Conservation (phyloP, 2,888 invertebrate genomes). For the Pheosia gnoma region DNA sequence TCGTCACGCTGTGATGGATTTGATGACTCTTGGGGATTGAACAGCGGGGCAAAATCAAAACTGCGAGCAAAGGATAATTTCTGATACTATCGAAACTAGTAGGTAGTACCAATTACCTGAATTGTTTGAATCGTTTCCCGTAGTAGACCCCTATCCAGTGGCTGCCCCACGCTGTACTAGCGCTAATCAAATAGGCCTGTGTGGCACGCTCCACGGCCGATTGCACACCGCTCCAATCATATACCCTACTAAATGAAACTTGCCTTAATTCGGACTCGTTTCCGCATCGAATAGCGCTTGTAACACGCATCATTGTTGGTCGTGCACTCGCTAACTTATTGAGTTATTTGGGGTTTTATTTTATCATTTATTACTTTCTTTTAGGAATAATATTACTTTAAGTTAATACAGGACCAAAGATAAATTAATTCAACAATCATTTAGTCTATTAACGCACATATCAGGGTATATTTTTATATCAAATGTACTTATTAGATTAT, state of each 20-base stretch:
- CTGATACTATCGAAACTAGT: no score
- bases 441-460: no score
- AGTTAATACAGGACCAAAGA: neutral
- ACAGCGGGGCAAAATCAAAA: no score
- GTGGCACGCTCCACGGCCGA: slow-evolving; percentile 38
- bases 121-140: neutral
- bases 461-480: no score
- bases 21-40: no score
- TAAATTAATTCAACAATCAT: no score
- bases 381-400: no score
- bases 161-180: slow-evolving; percentile 18
- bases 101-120: neutral
- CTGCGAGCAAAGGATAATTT: no score
- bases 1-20: no score
- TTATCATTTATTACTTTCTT: neutral
- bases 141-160: slow-evolving; percentile 20
- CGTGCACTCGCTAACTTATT: neutral
- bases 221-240: slow-evolving; percentile 46
- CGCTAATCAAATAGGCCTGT: slow-evolving; percentile 53
- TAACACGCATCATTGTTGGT: slow-evolving; percentile 16
- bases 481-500: no score
- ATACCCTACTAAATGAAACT: slow-evolving; percentile 36
- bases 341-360: neutral
- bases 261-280: slow-evolving; percentile 34
- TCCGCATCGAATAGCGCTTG: slow-evolving; percentile 16